Evolutionary conservation across 92 coral and sea anemone species (phyloP).

Genomic region (Porites cylindrica): DNA sequence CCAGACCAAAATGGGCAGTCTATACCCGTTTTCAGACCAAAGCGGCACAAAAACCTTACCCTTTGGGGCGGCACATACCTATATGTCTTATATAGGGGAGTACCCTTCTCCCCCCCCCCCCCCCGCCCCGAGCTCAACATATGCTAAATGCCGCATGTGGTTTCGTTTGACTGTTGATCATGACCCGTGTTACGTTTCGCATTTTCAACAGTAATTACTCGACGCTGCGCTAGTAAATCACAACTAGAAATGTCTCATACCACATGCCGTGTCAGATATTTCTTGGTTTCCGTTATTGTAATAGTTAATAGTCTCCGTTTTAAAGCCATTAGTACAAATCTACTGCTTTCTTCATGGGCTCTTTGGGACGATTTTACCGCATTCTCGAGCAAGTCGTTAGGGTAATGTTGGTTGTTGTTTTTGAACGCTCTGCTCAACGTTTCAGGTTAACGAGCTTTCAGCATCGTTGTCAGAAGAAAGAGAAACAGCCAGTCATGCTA

Average conservation of each 20-base stretch:
- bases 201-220: not conserved
- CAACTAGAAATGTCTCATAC: not conserved
- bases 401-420: constrained; percentile 26
- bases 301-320: constrained; percentile 9
- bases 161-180: constrained; percentile 9
- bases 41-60: no score
- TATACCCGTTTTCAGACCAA: no score
- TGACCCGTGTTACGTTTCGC: constrained; percentile 21
- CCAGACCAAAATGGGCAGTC: no score
- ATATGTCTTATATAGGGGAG: no score
- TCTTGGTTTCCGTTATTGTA: not conserved
- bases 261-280: constrained; percentile 1
- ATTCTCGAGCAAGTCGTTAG: constrained; percentile 10
- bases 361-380: constrained; percentile 1
- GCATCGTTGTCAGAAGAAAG: constrained; percentile 90
- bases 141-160: not conserved
- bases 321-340: not conserved
- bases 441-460: constrained; percentile 90
- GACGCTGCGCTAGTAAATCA: not conserved
- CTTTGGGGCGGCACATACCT: no score
- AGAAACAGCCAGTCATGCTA: constrained; percentile 88
- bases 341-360: not conserved
- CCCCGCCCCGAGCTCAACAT: not conserved
- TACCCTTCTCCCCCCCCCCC: no score
- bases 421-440: not conserved